Percentiles rank a stretch among this genome's conserved stretches.
These are phyloP conservation scores for Cercocebus atys DNA, from an alignment of 2,113 vertebrate genomes.

Conservation along the genomic window DNA sequence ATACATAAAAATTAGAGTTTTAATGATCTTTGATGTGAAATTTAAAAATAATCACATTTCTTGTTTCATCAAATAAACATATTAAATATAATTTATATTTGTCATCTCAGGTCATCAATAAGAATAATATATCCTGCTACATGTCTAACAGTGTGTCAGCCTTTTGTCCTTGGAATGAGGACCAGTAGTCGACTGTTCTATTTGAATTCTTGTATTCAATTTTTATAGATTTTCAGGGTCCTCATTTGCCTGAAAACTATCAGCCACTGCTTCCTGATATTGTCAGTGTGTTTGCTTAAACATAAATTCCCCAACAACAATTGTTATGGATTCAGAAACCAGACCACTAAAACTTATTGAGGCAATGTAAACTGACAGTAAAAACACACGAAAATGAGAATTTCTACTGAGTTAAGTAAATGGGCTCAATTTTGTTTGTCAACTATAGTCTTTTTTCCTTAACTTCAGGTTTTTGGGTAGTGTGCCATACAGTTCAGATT, in stretches of 20 bases:
- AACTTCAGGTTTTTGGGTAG: background rate
- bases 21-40: background rate
- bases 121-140: background rate
- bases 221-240: background rate
- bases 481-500: background rate
- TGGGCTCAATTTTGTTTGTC: background rate
- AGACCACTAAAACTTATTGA: background rate
- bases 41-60: constrained; percentile 25
- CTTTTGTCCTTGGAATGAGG: background rate
- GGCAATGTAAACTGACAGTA: background rate
- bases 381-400: background rate
- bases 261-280: background rate
- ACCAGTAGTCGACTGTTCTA: background rate
- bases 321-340: background rate
- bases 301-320: background rate
- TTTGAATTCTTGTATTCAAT: background rate
- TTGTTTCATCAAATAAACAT: background rate
- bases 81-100: background rate
- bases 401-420: constrained; percentile 5
- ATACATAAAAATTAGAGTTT: background rate
- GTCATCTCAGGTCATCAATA: background rate
- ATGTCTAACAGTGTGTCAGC: background rate
- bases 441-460: background rate
- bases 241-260: background rate
- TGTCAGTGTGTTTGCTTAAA: background rate